Conservation (phyloP, 2,888 invertebrate species). For the Trachelus stipa region DNA sequence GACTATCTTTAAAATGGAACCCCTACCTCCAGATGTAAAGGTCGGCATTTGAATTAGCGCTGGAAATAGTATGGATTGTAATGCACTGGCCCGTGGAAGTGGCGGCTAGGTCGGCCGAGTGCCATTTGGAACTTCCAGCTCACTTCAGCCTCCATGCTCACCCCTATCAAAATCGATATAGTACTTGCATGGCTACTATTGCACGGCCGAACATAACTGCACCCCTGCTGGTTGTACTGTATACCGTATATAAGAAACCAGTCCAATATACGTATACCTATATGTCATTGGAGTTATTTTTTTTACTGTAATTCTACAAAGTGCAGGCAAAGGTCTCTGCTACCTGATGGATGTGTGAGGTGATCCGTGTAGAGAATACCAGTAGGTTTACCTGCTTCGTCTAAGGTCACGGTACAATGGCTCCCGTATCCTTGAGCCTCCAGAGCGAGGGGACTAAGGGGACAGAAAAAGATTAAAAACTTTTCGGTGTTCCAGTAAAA, state of each 20-base stretch:
- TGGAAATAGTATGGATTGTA: background rate
- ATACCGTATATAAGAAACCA: background rate
- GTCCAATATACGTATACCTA: background rate
- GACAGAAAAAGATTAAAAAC: background rate
- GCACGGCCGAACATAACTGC: background rate
- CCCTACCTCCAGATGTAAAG: background rate
- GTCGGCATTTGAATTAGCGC: background rate
- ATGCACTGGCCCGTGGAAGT: background rate
- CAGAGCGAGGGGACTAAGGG: background rate
- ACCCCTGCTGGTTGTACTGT: background rate
- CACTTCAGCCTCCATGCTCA: background rate
- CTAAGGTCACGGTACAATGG: background rate
- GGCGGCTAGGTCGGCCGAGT: background rate
- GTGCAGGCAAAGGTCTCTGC: background rate
- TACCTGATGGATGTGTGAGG: background rate
- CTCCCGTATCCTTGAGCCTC: background rate
- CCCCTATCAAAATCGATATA: background rate
- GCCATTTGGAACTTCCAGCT: background rate
- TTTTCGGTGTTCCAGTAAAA: background rate
- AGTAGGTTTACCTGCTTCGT: background rate
- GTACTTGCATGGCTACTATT: background rate
- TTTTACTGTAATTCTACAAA: background rate
- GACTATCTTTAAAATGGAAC: background rate
- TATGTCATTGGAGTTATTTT: background rate
- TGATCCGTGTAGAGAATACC: background rate